A percentile compares a stretch with the other conserved stretches of the same genome.
These are phyloP conservation scores for Nymphalis io DNA, from an alignment of 1,140 invertebrate genomes.

Conservation along the genomic window DNA sequence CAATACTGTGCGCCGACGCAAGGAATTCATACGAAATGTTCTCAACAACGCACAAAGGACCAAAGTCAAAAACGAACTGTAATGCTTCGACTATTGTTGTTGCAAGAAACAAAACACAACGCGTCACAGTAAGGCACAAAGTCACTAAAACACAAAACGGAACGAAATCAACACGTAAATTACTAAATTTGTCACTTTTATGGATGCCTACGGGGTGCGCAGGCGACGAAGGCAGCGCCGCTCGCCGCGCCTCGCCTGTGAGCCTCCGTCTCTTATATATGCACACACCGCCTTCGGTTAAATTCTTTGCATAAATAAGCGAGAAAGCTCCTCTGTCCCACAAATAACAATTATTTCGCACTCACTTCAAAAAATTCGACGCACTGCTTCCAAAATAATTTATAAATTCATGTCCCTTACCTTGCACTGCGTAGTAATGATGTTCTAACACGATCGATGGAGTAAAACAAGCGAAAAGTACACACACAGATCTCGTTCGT, in stretches of 20 bases:
- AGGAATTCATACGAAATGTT: slow-evolving; percentile 49
- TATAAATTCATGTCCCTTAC: slow-evolving; percentile 70
- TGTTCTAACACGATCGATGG: slow-evolving; percentile 73
- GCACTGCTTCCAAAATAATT: slow-evolving; percentile 69
- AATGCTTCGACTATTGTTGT: slow-evolving; percentile 35
- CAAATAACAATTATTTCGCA: slow-evolving; percentile 51
- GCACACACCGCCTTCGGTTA: slow-evolving; percentile 72
- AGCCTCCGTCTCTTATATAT: slow-evolving; percentile 68
- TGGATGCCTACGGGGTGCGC: slow-evolving; percentile 60
- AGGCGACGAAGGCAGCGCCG: slow-evolving; percentile 70
- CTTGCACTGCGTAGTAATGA: slow-evolving; percentile 77
- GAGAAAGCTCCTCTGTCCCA: slow-evolving; percentile 67
- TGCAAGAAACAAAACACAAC: slow-evolving; percentile 48
- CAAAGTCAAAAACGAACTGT: slow-evolving; percentile 37
- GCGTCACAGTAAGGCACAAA: slow-evolving; percentile 60
- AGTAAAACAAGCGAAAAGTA: slow-evolving; percentile 70
- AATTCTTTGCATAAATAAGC: slow-evolving; percentile 79
- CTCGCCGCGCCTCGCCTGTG: slow-evolving; percentile 58
- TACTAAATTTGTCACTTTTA: slow-evolving; percentile 66
- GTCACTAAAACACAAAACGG: slow-evolving; percentile 59
- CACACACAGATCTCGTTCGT: slow-evolving; percentile 72
- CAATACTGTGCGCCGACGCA: slow-evolving; percentile 52
- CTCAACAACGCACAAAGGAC: slow-evolving; percentile 62
- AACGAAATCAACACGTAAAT: slow-evolving; percentile 49
- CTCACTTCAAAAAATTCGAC: slow-evolving; percentile 56